phyloP scores from a whole-genome alignment of 2,113 vertebrate species.

The Clarias magur region DNA sequence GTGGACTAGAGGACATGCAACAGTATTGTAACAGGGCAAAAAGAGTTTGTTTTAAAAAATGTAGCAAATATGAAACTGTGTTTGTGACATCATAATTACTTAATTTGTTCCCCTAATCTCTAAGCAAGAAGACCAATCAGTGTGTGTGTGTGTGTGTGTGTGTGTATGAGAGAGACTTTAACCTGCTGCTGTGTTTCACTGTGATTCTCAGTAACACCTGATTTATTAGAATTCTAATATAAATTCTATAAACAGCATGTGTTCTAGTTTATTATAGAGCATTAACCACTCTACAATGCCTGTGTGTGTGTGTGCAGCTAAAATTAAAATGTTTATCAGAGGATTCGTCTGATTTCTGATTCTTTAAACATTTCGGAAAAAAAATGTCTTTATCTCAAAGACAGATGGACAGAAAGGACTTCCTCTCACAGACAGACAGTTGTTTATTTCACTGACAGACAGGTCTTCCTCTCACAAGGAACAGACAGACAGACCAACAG shows the following conservation, averaged over 20 bases:
- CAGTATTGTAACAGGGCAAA: neutral
- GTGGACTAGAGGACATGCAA: neutral
- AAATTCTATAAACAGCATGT: conserved; percentile 84
- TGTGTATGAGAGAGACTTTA: conserved; percentile 29
- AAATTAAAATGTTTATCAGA: conserved; percentile 91
- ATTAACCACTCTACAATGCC: conserved; percentile 83
- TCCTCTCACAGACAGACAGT: neutral
- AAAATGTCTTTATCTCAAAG: neutral
- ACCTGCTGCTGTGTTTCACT: conserved; percentile 51
- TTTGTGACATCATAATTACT: neutral
- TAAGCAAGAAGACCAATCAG: conserved; percentile 1
- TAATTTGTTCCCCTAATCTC: neutral
- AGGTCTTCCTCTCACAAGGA: neutral
- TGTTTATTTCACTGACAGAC: neutral
- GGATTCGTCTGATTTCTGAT: conserved; percentile 64
- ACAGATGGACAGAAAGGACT: neutral
- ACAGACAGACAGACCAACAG: neutral
- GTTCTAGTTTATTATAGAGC: conserved; percentile 83
- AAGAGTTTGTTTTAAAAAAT: conserved; percentile 4
- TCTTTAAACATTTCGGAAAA: neutral
- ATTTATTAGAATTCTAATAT: conserved; percentile 4
- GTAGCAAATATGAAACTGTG: conserved; percentile 30
- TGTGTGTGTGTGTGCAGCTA: conserved; percentile 81
- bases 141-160: conserved; percentile 32
- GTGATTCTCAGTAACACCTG: conserved; percentile 78